Base-by-base conservation (phyloP, 2,888 invertebrate species). In the Xanthostigma xanthostigma region DNA sequence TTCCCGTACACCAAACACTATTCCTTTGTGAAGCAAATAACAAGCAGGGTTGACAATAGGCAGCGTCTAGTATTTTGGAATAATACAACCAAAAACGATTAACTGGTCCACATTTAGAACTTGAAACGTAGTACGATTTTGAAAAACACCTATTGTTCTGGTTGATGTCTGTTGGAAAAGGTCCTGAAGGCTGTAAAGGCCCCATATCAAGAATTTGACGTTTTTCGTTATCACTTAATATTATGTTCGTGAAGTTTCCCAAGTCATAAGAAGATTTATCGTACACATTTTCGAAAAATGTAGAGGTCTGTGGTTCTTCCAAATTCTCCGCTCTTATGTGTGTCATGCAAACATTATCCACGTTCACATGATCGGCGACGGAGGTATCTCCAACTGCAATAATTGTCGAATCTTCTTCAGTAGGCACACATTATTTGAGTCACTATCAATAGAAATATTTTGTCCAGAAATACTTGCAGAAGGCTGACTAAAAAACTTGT, bases 101-200 rank as follows among this genome's bases (percentile, higher is more conserved):
- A 49, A 51, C 43, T 46, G 51, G 44, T 27, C 52, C 53, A 48
- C 50, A 51, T 52, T 54, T 50, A 27, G 52, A 52, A 46, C 39
- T 36, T n/a, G 49, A 47, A 49, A 50, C 49, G 41, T 53, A 53
- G 45, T 55, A 54, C 37, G 50, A 27, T 50, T 53, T 47, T 46
- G 53, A 49, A 54, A 55, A 56, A 49, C 52, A 49, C 48, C 53
- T 52, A 46, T 54, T 53, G 36, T 52, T 51, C 50, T 55, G 50
- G 49, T 49, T 8, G 43, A n/a, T n/a, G 39, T 46, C 46, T 46
- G 8, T 46, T 11, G 38, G 46, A 46, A 46, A 46, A 12, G 46
- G 46, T 40, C 46, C 38, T 37, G 33, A 13, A 34, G 37, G 46
- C 36, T 46, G 46, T 14, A 38, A 46, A n/a, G 46, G 38, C 39